Percentiles rank a stretch among this genome's conserved stretches.
phyloP scores from a whole-genome alignment of 37 sponge, comb jelly and placozoan species.

The Agelas oroides region DNA sequence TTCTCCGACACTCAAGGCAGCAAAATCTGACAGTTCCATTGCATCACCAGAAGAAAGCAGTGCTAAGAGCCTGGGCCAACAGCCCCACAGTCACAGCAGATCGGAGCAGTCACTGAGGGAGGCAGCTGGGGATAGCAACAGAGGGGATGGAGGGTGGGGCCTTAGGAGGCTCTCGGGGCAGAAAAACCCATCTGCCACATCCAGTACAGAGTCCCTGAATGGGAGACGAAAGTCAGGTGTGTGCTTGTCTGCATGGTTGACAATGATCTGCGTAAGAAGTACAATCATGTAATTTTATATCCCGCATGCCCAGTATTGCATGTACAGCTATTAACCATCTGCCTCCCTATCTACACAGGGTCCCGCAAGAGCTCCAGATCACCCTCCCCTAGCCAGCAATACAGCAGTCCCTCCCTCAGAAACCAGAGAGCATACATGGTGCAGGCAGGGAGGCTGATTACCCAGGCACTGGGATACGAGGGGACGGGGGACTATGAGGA shows the following conservation, averaged over 20 bases:
- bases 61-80: too few species aligned
- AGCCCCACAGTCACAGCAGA: too few species aligned
- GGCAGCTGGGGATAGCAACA: too few species aligned
- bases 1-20: too few species aligned
- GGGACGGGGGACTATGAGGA: slow-evolving; percentile 55
- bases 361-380: background rate
- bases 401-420: slow-evolving; percentile 23
- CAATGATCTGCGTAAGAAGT: too few species aligned
- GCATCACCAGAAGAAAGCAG: too few species aligned
- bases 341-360: background rate
- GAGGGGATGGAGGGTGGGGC: too few species aligned
- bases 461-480: slow-evolving; percentile 72
- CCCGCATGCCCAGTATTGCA: too few species aligned
- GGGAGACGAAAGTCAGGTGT: background rate
- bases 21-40: too few species aligned
- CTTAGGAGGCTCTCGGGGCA: background rate
- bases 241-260: background rate
- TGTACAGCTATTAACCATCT: too few species aligned
- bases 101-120: too few species aligned
- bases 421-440: slow-evolving; percentile 65
- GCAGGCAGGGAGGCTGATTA: slow-evolving; percentile 78
- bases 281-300: too few species aligned
- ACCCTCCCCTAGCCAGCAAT: slow-evolving; percentile 4
- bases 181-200: background rate
- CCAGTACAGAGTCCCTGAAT: slow-evolving; percentile 5